Conservation (phyloP, 2,797 vertebrate species). For the Lepus townsendii region DNA sequence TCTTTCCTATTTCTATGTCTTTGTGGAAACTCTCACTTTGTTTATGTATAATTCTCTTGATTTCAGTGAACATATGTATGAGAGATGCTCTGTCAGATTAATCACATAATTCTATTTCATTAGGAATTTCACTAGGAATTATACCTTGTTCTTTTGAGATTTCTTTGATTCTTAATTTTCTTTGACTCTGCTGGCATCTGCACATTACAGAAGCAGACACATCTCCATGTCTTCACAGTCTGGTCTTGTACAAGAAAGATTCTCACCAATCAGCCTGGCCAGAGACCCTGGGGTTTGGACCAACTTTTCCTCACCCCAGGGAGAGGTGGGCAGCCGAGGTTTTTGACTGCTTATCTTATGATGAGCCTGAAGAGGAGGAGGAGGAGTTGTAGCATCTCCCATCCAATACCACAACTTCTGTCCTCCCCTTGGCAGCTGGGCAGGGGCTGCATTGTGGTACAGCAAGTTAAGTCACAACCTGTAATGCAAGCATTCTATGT, state of each 20-base stretch:
- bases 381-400: not conserved
- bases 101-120: not conserved
- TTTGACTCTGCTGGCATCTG: not conserved
- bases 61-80: not conserved
- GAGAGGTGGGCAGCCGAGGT: too few species aligned
- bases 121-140: not conserved
- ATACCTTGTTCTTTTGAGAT: not conserved
- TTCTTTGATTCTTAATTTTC: not conserved
- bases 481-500: too few species aligned
- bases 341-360: not conserved
- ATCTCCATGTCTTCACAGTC: not conserved
- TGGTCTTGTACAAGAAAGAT: not conserved
- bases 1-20: not conserved
- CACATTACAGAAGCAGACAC: not conserved
- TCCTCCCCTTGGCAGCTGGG: not conserved
- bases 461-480: too few species aligned
- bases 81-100: not conserved
- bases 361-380: not conserved
- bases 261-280: too few species aligned
- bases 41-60: not conserved
- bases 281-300: not conserved
- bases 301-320: not conserved
- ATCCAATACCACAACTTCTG: too few species aligned
- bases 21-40: not conserved
- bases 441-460: not conserved